A percentile compares a stretch with the other conserved stretches of the same genome.
Conservation (phyloP, 2,888 invertebrate species). For the Xylocampa areola region DNA sequence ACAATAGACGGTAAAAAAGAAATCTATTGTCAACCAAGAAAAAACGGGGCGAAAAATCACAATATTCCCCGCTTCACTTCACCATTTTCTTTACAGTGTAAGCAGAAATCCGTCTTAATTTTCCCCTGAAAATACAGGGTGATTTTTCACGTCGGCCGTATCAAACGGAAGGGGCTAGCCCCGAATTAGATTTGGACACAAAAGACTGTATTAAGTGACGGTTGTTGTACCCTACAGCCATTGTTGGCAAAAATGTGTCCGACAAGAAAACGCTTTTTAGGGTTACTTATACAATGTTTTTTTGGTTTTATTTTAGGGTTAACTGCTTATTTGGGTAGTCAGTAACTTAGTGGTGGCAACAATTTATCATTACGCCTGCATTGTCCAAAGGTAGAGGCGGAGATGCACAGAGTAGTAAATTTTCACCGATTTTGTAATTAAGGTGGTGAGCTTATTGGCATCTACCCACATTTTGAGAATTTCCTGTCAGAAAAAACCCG, state of each 20-base stretch:
- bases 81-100: conserved; percentile 26
- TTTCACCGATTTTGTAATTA: too few relatives aligned
- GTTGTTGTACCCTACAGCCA: conserved; percentile 49
- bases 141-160: conserved; percentile 53
- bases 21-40: not conserved
- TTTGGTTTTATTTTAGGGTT: conserved; percentile 38
- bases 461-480: too few relatives aligned
- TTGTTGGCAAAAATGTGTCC: conserved; percentile 54
- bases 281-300: conserved; percentile 42
- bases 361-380: too few relatives aligned
- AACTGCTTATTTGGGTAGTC: conserved; percentile 9
- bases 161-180: conserved; percentile 46
- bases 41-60: not conserved
- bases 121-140: conserved; percentile 40
- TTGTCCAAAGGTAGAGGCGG: too few relatives aligned
- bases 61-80: conserved; percentile 16
- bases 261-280: conserved; percentile 58
- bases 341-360: too few relatives aligned
- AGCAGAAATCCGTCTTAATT: conserved; percentile 49
- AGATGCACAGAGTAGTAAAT: too few relatives aligned
- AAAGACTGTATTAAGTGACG: conserved; percentile 60
- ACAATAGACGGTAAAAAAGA: too few relatives aligned
- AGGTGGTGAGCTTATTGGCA: too few relatives aligned
- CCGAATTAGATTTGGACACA: conserved; percentile 61
- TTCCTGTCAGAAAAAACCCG: too few relatives aligned